phyloP scores from a whole-genome alignment of 2,888 invertebrate species.

The Drosophila mimica region DNA sequence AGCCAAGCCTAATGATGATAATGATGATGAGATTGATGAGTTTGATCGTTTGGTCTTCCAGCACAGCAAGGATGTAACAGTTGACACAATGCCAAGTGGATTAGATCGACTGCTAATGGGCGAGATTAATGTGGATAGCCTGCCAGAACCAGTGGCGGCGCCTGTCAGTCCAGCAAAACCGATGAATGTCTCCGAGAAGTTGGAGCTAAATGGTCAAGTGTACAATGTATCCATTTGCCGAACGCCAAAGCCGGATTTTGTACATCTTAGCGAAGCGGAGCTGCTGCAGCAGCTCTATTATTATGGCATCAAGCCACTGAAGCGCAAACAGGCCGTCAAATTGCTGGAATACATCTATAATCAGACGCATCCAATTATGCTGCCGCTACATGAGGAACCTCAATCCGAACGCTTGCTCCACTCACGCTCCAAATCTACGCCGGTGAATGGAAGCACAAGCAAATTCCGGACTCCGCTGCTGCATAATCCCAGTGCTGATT shows the following conservation, averaged over 20 bases:
- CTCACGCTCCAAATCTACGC: slow-evolving; percentile 64
- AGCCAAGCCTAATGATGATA: slow-evolving; percentile 32
- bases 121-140: slow-evolving; percentile 62
- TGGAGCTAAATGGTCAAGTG: slow-evolving; percentile 77
- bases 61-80: slow-evolving; percentile 12
- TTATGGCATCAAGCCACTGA: slow-evolving; percentile 89
- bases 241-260: slow-evolving; percentile 87
- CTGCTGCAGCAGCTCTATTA: slow-evolving; percentile 87
- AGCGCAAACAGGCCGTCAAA: slow-evolving; percentile 88
- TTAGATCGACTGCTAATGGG: slow-evolving; percentile 76
- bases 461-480: background rate
- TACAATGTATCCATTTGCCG: slow-evolving; percentile 86
- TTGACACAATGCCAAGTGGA: slow-evolving; percentile 66
- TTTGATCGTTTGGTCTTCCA: slow-evolving; percentile 80
- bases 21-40: slow-evolving; percentile 73
- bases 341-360: slow-evolving; percentile 89
- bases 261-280: slow-evolving; percentile 87
- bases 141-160: background rate
- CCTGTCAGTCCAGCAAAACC: background rate
- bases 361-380: slow-evolving; percentile 88
- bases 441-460: slow-evolving; percentile 16
- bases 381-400: slow-evolving; percentile 42
- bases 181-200: slow-evolving; percentile 37
- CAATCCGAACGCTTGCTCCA: slow-evolving; percentile 7
- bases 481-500: slow-evolving; percentile 21